Conservation (phyloP, 2,113 vertebrate genomes). For the Petrocephalus zakoni region DNA sequence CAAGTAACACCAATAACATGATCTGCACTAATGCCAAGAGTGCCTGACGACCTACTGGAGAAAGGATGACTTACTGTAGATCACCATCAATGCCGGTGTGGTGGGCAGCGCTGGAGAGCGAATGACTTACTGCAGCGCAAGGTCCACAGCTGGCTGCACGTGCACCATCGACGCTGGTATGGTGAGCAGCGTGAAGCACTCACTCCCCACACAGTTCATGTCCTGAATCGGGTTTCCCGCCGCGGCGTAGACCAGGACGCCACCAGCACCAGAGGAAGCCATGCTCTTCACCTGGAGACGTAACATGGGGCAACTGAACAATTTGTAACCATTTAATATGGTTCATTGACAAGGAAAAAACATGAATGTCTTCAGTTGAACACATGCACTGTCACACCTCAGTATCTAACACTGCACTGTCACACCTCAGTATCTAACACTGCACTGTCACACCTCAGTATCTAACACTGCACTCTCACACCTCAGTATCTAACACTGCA, state of each 20-base stretch:
- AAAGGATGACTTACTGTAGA: no score
- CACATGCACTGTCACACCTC: no score
- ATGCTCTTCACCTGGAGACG: constrained; percentile 55
- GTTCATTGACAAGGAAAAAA: not conserved
- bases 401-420: not conserved
- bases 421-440: no score
- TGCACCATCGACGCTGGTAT: constrained; percentile 70
- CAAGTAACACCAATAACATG: not conserved
- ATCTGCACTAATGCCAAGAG: not conserved
- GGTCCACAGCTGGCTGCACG: constrained; percentile 41
- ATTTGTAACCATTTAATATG: not conserved
- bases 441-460: no score
- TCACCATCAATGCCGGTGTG: no score
- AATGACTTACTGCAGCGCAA: constrained; percentile 49
- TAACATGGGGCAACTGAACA: not conserved
- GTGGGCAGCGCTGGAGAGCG: not conserved
- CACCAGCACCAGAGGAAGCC: constrained; percentile 57
- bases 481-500: no score
- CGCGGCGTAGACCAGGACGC: constrained; percentile 59
- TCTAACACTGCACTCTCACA: not conserved
- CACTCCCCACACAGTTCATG: constrained; percentile 60
- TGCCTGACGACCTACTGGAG: not conserved
- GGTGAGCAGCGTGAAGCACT: constrained; percentile 48
- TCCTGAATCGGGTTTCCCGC: constrained; percentile 59
- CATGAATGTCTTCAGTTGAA: not conserved